phyloP scores from a whole-genome alignment of 2,888 invertebrate genomes.

The Zele albiditarsus region DNA sequence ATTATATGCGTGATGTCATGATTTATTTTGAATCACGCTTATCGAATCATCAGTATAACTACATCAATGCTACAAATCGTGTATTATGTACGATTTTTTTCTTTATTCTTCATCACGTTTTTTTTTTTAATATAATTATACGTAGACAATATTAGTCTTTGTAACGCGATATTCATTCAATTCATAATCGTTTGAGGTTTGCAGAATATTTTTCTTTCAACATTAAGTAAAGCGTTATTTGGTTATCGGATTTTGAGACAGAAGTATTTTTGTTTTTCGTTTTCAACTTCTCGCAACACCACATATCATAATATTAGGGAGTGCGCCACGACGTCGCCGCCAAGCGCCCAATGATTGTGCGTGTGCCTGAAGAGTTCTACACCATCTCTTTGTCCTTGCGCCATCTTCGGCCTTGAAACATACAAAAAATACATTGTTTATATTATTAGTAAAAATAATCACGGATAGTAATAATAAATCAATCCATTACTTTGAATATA shows the following conservation, averaged over 20 bases:
- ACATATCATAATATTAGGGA: constrained; percentile 98
- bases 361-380: constrained; percentile 90
- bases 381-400: constrained; percentile 90
- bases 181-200: background rate
- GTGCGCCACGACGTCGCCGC: constrained; percentile 91
- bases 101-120: constrained; percentile 27
- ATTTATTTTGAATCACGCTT: constrained; percentile 41
- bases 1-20: constrained; percentile 41
- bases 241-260: constrained; percentile 43
- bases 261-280: constrained; percentile 19
- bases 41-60: background rate
- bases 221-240: constrained; percentile 49
- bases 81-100: constrained; percentile 28
- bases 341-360: constrained; percentile 94
- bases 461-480: constrained; percentile 9
- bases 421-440: background rate
- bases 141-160: constrained; percentile 67
- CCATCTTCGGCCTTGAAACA: constrained; percentile 86
- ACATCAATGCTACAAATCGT: background rate
- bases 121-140: constrained; percentile 62
- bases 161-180: constrained; percentile 64
- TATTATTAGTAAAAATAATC: constrained; percentile 7
- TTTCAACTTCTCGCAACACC: constrained; percentile 74
- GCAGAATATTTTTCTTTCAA: background rate
- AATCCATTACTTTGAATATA: constrained; percentile 88